Evolutionary conservation across 2,888 invertebrate species (phyloP), one percentile per base, ranked within the genome.

Genomic region (Hoplodrina blanda): DNA sequence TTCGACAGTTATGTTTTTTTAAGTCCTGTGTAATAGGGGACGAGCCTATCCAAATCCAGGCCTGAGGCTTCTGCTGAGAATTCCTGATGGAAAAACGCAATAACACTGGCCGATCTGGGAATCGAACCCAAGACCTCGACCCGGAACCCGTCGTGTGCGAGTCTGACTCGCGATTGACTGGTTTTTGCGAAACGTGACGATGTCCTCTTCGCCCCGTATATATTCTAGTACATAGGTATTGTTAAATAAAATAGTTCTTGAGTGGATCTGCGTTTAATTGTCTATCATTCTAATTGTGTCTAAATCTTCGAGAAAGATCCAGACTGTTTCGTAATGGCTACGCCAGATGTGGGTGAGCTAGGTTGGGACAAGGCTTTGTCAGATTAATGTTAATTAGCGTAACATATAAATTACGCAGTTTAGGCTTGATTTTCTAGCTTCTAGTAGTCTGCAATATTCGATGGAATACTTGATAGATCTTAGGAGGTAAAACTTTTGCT

Each of bases 381-480:
- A 62, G 54, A 73, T 78, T 55, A 49, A 20, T 70, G 77, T 63
- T 33, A 64, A 75, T 77, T 75, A 64, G 17, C 25, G n/a, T 59
- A 10, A 25, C 11, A 20, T 64, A 11, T 52, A 50, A 61, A 52
- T 63, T 13, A 53, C 17, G 30, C 55, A 55, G 72, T 55, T 15
- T 4, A 20, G 19, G 15, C 10, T 55, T 53, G 55, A 66, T 49
- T 77, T 72, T 53, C 30, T 3, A 7, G 11, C 0, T 54, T 62
- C 5, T 15, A 33, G 17, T 37, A 67, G 37, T 19, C 20, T 25
- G 19, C 6, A 59, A 44, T 46, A 60, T 60, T 59, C 13, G 2
- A 6, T 11, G 37, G 3, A 10, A 10, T 37, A 37, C 19, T 60
- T 52, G 6, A 30, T 19, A 41, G 4, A 20, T 17, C 33, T 33